A percentile compares a stretch with the other conserved stretches of the same genome.
These are phyloP conservation scores for Poecilia latipinna DNA, from an alignment of 2,113 vertebrate species.

Conservation along the genomic window DNA sequence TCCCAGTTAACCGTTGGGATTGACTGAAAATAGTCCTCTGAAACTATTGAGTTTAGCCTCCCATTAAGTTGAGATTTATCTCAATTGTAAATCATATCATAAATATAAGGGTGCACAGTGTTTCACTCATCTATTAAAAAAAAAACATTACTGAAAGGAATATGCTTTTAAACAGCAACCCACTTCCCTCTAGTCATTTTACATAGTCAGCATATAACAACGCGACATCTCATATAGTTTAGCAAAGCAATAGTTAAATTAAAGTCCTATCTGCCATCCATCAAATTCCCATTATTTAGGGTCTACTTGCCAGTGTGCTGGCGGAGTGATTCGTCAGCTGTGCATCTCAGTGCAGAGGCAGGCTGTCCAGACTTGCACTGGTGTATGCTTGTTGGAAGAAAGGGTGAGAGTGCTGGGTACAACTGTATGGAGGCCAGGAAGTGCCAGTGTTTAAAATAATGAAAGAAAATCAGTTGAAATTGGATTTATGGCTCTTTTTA, in stretches of 20 bases:
- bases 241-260: background rate
- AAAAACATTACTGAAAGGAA: background rate
- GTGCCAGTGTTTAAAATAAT: background rate
- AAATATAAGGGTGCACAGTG: background rate
- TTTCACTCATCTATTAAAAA: background rate
- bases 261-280: slow-evolving; percentile 47
- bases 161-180: background rate
- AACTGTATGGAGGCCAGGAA: slow-evolving; percentile 10
- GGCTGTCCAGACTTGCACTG: slow-evolving; percentile 80
- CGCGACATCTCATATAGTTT: too few relatives aligned
- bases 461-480: background rate
- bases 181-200: background rate
- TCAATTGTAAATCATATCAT: background rate
- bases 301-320: slow-evolving; percentile 77
- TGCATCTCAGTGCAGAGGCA: slow-evolving; percentile 78
- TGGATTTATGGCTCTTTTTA: background rate
- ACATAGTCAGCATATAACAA: background rate
- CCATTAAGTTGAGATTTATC: background rate
- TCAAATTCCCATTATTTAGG: slow-evolving; percentile 67
- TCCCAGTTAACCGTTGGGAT: slow-evolving; percentile 59
- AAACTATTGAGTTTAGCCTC: slow-evolving; percentile 33
- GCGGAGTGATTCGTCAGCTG: slow-evolving; percentile 80
- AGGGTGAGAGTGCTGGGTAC: slow-evolving; percentile 45
- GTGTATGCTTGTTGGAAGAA: slow-evolving; percentile 67
- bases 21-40: slow-evolving; percentile 61